Evolutionary conservation across 2,797 vertebrate genomes (phyloP).

Genomic region (Bovichtus diacanthus): DNA sequence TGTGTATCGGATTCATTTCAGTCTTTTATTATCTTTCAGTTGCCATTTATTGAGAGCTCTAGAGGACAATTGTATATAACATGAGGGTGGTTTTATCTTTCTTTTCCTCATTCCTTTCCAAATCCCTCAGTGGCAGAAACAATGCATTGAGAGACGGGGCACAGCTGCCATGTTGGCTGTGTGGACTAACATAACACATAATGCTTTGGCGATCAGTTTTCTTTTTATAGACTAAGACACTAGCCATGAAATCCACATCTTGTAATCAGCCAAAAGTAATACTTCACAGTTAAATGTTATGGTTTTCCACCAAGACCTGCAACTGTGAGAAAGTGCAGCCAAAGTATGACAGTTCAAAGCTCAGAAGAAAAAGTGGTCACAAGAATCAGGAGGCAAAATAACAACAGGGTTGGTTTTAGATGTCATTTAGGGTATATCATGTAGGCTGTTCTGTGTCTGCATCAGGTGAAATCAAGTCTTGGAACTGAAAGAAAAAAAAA

Average conservation of each 20-base stretch:
- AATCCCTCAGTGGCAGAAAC: conserved; percentile 74
- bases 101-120: conserved; percentile 49
- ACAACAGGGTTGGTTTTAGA: background rate
- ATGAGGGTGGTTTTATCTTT: conserved; percentile 52
- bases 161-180: conserved; percentile 79
- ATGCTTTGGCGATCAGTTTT: conserved; percentile 73
- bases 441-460: background rate
- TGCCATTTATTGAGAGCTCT: conserved; percentile 65
- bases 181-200: conserved; percentile 69
- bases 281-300: conserved; percentile 60
- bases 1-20: conserved; percentile 52
- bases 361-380: background rate
- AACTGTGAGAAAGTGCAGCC: conserved; percentile 54
- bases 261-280: conserved; percentile 76
- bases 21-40: conserved; percentile 58
- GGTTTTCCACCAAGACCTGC: conserved; percentile 44
- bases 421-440: background rate
- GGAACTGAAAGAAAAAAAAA: background rate
- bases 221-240: conserved; percentile 81
- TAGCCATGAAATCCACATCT: conserved; percentile 77
- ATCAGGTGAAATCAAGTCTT: conserved; percentile 13
- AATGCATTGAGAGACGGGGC: conserved; percentile 77
- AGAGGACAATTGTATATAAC: conserved; percentile 47
- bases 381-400: conserved; percentile 1
- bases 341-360: background rate